Evolutionary conservation across 2,113 vertebrate genomes (phyloP).

Genomic region (Dipodomys stephensi): DNA sequence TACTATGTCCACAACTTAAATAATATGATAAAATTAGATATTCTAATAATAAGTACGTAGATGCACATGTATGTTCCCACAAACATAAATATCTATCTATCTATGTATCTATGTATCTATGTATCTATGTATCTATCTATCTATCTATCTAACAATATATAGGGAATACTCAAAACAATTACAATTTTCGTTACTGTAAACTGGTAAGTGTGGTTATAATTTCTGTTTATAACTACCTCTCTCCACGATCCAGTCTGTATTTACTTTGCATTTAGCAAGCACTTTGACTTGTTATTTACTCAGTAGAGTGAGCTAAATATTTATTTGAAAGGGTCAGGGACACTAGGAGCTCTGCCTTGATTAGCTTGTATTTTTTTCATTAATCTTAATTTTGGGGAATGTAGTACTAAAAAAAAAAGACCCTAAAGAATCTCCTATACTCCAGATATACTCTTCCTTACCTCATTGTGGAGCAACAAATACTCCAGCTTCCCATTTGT

Average conservation of each 20-base stretch:
- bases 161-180: neutral
- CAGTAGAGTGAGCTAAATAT: neutral
- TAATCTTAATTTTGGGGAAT: neutral
- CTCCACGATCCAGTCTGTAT: neutral
- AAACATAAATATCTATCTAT: neutral
- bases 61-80: neutral
- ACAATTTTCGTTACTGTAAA: neutral
- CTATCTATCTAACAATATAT: too few species aligned
- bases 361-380: neutral
- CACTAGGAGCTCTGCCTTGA: neutral
- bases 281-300: neutral
- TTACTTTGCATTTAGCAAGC: neutral
- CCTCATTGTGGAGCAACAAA: neutral
- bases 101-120: too few species aligned
- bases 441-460: neutral
- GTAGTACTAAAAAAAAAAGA: neutral
- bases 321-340: neutral
- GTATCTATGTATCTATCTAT: too few species aligned
- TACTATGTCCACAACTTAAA: neutral
- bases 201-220: neutral
- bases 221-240: neutral
- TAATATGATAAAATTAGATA: neutral
- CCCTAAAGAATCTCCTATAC: neutral
- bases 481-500: neutral
- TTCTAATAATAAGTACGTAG: neutral